Evolutionary conservation across 2,797 vertebrate genomes (phyloP), one percentile per base, ranked within the genome.

Genomic region (Crypturellus tataupa): DNA sequence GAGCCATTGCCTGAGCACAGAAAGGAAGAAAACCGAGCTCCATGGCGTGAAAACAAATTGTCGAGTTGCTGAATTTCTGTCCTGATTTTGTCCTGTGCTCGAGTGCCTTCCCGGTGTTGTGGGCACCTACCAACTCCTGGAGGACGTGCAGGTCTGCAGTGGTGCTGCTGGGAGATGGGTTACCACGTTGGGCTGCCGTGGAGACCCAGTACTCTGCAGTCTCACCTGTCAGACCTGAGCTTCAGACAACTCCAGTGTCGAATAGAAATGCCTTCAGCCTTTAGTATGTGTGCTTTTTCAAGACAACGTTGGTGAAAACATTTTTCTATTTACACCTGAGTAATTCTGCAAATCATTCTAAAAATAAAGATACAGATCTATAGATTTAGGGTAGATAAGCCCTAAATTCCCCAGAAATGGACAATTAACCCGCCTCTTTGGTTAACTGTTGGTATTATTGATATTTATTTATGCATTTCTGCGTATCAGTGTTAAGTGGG

Each of bases 241-340:
- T 67, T 47, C 63, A 91, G 53, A 81, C 33, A 44, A 18, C 10
- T 59, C 39, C 51, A 16, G 69, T 76, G 27, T 55, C 9, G 25
- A n/a, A 14, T 37, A 76, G 68, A 85, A 87, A 58, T 5, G 2
- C 58, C 44, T 85, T 80, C 29, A 60, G 14, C 21, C 1, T 0
- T 71, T 21, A 4, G 27, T 6, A 1, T 3, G 2, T 0, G 5
- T 69, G 14, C 10, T 27, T 44, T 55, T 78, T 64, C 42, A 33
- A 60, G 62, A 21, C 21, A 37, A 27, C 0, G 0, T 3, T 6
- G 0, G 29, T 78, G 51, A 42, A 79, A 81, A 44, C 24, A 14
- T n/a, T 0, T 0, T 39, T 80, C 23, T 0, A 0, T 70, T 80
- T 59, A 37, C n/a, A 67, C 9, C 8, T 35, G 33, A 29, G 35